phyloP scores from a whole-genome alignment of 2,113 vertebrate genomes.

The Stomatorhinus ivindoensis region DNA sequence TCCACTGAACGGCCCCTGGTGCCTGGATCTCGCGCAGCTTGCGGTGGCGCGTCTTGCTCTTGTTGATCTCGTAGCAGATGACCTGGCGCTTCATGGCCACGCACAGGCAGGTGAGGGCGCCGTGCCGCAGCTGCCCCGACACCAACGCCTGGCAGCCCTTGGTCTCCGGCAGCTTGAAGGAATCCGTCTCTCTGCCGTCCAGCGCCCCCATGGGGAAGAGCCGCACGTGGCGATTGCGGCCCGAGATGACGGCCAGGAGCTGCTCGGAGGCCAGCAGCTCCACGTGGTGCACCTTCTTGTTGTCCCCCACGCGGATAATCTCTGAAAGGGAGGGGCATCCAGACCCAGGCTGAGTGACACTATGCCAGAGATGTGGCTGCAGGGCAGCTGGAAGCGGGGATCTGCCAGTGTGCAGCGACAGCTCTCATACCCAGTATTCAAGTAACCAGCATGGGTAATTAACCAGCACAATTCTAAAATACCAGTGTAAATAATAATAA shows the following conservation, averaged over 20 bases:
- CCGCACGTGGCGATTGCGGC: slow-evolving; percentile 92
- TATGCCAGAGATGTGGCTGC: neutral
- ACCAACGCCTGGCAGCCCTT: slow-evolving; percentile 85
- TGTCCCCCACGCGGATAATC: slow-evolving; percentile 92
- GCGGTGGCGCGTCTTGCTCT: slow-evolving; percentile 83
- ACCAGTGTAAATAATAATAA: no score
- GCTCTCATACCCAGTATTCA: neutral
- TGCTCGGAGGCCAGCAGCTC: slow-evolving; percentile 85
- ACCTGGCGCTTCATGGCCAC: slow-evolving; percentile 94
- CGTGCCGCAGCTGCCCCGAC: slow-evolving; percentile 73
- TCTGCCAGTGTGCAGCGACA: neutral
- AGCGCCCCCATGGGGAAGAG: slow-evolving; percentile 81
- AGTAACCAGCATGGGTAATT: neutral
- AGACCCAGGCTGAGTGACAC: neutral
- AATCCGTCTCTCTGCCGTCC: slow-evolving; percentile 86
- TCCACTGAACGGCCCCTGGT: slow-evolving; percentile 85
- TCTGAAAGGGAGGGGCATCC: slow-evolving; percentile 53
- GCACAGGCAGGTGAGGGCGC: slow-evolving; percentile 80
- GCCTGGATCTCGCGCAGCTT: slow-evolving; percentile 88
- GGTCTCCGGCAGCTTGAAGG: slow-evolving; percentile 86
- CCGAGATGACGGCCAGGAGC: slow-evolving; percentile 90
- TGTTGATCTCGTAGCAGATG: slow-evolving; percentile 89
- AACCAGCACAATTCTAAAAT: neutral
- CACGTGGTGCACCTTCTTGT: slow-evolving; percentile 94
- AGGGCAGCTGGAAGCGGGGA: neutral